Evolutionary conservation across 2,888 invertebrate genomes (phyloP).

Genomic region (Pediacus dermestoides): DNA sequence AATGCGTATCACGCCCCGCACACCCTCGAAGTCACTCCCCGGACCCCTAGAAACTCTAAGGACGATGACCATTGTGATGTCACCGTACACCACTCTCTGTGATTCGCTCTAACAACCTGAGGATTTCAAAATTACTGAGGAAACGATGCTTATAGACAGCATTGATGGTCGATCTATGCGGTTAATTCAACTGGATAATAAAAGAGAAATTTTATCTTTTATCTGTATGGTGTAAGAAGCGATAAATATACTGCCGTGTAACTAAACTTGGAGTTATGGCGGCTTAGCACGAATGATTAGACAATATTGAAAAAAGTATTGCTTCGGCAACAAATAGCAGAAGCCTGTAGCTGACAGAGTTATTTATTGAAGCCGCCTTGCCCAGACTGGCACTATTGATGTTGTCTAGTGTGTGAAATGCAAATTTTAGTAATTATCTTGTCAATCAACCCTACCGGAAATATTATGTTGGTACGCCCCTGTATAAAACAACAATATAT

Average conservation of each 20-base stretch:
- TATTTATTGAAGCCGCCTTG: background rate
- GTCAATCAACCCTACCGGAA: slow-evolving; percentile 5
- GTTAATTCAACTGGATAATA: slow-evolving; percentile 16
- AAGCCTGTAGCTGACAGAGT: too few species aligned
- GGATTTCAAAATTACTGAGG: slow-evolving; percentile 17
- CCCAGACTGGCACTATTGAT: too few species aligned
- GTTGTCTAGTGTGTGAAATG: too few species aligned
- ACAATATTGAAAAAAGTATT: too few species aligned
- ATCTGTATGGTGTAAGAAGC: slow-evolving; percentile 13
- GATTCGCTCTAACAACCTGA: slow-evolving; percentile 10
- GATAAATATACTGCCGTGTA: too few species aligned
- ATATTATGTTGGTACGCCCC: slow-evolving; percentile 3
- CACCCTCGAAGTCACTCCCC: slow-evolving; percentile 14
- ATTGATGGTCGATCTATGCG: slow-evolving; percentile 8
- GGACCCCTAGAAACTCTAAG: slow-evolving; percentile 28
- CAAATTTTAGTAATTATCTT: slow-evolving; percentile 3
- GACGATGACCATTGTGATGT: slow-evolving; percentile 40
- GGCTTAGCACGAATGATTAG: too few species aligned
- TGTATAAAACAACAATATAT: slow-evolving; percentile 1
- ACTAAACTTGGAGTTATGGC: too few species aligned
- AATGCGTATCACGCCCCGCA: slow-evolving; percentile 32
- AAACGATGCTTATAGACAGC: slow-evolving; percentile 9
- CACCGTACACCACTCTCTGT: slow-evolving; percentile 24
- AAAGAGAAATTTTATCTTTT: slow-evolving; percentile 16
- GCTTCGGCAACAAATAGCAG: too few species aligned